A percentile compares a stretch with the other conserved stretches of the same genome.
phyloP scores from a whole-genome alignment of 2,113 vertebrate genomes.

The Piaya cayana region DNA sequence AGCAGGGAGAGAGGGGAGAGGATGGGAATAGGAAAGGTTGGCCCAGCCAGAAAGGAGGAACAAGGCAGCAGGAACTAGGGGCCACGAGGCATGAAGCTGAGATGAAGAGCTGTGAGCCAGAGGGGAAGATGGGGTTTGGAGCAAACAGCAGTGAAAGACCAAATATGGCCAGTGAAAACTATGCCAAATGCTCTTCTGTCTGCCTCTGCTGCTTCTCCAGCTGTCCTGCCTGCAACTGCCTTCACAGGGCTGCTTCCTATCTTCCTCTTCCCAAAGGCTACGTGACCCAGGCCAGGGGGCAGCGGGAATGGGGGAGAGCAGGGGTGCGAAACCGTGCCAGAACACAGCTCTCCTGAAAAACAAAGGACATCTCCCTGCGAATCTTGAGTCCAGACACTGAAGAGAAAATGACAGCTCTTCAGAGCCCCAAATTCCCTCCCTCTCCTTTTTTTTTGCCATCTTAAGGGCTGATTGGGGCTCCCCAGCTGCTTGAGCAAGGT shows the following conservation, averaged over 20 bases:
- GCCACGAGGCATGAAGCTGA: background rate
- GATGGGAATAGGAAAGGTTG: background rate
- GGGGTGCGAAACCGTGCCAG: background rate
- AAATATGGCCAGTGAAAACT: background rate
- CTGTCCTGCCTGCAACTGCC: background rate
- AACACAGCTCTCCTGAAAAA: accelerated
- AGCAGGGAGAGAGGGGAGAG: background rate
- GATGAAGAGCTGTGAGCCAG: accelerated
- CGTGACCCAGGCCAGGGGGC: no score
- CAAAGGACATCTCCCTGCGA: background rate
- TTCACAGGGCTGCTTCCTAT: background rate
- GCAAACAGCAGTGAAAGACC: background rate
- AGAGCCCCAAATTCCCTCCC: background rate
- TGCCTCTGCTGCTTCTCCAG: slow-evolving; percentile 6
- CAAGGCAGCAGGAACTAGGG: accelerated
- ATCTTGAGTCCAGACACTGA: background rate
- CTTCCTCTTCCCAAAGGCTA: background rate
- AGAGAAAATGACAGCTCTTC: background rate
- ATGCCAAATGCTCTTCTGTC: background rate
- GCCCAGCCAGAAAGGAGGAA: background rate
- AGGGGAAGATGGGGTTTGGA: background rate
- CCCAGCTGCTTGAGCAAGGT: background rate
- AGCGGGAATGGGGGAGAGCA: background rate
- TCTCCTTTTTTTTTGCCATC: background rate
- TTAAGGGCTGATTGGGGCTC: background rate